Evolutionary conservation across 2,888 invertebrate genomes (phyloP).

Genomic region (Ophion costatus): DNA sequence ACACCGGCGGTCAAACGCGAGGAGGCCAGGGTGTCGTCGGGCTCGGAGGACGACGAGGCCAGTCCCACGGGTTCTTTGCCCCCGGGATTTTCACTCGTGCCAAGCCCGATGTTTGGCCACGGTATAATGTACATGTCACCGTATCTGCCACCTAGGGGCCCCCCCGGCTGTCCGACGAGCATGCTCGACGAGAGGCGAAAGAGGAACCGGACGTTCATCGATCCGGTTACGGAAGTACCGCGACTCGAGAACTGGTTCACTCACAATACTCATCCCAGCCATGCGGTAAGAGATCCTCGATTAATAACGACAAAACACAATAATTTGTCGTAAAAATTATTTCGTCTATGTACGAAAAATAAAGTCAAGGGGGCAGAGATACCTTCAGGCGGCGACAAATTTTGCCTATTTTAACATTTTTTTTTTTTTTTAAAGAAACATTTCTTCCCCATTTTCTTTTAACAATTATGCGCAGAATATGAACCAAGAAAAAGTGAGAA

Average conservation of each 20-base stretch:
- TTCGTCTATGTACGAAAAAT: not conserved
- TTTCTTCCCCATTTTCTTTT: no score
- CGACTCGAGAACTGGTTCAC: constrained; percentile 97
- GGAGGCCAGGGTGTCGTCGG: constrained; percentile 80
- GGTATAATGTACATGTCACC: constrained; percentile 97
- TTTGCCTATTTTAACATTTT: no score
- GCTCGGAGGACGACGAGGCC: constrained; percentile 86
- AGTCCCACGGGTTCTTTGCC: constrained; percentile 84
- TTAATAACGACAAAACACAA: constrained; percentile 29
- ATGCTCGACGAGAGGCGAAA: constrained; percentile 93
- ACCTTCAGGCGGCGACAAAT: no score
- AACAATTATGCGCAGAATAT: no score
- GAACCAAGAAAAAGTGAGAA: no score
- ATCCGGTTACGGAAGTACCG: constrained; percentile 99
- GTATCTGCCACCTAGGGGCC: constrained; percentile 87
- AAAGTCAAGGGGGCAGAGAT: no score
- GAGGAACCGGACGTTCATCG: constrained; percentile 99
- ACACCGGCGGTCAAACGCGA: constrained; percentile 80
- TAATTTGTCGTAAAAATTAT: constrained; percentile 66
- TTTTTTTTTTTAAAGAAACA: no score
- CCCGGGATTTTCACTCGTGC: constrained; percentile 91
- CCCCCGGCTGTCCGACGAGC: constrained; percentile 84
- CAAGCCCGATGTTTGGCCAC: constrained; percentile 94
- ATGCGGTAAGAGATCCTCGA: constrained; percentile 84
- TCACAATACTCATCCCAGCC: constrained; percentile 99